phyloP scores from a whole-genome alignment of 2,888 invertebrate species.

The Liposcelis brunnea region DNA sequence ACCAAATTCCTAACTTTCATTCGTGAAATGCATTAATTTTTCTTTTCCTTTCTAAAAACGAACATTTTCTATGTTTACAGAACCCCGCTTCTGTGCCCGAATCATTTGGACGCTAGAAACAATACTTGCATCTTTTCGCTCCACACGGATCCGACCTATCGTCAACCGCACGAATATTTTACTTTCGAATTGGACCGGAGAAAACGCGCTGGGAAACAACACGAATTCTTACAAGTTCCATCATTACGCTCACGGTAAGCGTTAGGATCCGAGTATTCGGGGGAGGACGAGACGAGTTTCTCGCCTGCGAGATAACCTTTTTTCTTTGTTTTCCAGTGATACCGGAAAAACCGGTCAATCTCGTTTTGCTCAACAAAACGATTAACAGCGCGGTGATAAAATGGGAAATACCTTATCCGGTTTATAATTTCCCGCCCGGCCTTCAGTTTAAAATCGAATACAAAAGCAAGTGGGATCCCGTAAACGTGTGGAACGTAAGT shows the following conservation, averaged over 20 bases:
- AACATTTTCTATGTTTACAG: constrained; percentile 13
- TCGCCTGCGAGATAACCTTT: too few relatives aligned
- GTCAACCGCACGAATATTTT: constrained; percentile 32
- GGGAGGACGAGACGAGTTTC: too few relatives aligned
- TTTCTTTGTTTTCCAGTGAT: constrained; percentile 31
- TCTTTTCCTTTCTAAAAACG: constrained; percentile 6
- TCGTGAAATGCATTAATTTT: too few relatives aligned
- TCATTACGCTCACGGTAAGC: constrained; percentile 36
- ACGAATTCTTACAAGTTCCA: constrained; percentile 35
- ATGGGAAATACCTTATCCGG: constrained; percentile 31
- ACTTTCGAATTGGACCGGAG: constrained; percentile 38
- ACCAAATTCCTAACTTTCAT: too few relatives aligned
- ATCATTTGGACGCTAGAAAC: constrained; percentile 19
- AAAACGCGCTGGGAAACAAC: constrained; percentile 41
- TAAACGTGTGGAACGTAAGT: constrained; percentile 29
- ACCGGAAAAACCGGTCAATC: constrained; percentile 31
- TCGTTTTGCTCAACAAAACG: constrained; percentile 29
- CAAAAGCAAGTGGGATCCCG: constrained; percentile 31
- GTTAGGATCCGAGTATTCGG: too few relatives aligned
- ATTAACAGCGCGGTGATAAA: constrained; percentile 28
- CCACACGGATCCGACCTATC: constrained; percentile 33
- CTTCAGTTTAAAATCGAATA: constrained; percentile 33
- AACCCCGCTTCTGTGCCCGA: constrained; percentile 19
- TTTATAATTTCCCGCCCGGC: constrained; percentile 33
- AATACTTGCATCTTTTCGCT: constrained; percentile 32